Evolutionary conservation across 1,140 invertebrate genomes (phyloP).

Genomic region (Pogonomyrmex barbatus): DNA sequence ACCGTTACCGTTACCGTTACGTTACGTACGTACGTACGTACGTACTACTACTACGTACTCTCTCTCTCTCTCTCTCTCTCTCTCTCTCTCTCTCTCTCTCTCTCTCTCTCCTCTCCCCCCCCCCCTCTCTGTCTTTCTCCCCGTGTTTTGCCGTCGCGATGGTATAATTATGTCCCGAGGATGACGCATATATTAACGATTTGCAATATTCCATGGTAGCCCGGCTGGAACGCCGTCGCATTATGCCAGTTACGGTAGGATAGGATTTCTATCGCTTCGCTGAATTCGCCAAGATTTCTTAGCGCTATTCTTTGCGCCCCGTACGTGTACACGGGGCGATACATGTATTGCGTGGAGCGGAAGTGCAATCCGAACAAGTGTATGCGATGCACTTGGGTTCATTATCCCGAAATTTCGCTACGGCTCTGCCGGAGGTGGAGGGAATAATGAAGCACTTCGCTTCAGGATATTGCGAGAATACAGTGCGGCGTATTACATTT

Average conservation of each 20-base stretch:
- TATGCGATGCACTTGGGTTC: background rate
- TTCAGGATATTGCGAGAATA: background rate
- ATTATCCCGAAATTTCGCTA: constrained; percentile 32
- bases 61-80: too few relatives aligned
- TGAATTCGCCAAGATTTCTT: constrained; percentile 27
- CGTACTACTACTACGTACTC: too few relatives aligned
- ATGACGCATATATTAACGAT: constrained; percentile 50
- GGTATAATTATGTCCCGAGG: constrained; percentile 39
- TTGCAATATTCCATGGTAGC: constrained; percentile 10
- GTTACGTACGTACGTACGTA: too few relatives aligned
- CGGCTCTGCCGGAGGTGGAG: background rate
- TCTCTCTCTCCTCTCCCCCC: background rate
- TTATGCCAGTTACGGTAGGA: constrained; percentile 20
- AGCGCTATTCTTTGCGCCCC: background rate
- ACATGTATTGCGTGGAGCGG: constrained; percentile 4
- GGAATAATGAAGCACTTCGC: background rate
- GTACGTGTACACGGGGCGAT: background rate
- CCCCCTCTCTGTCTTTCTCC: background rate
- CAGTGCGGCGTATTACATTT: background rate
- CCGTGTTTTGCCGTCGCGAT: constrained; percentile 43
- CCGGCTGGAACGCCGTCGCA: constrained; percentile 25
- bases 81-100: background rate
- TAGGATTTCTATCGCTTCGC: background rate
- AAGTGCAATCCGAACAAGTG: constrained; percentile 24
- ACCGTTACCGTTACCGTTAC: too few relatives aligned